Conservation (phyloP, 2,888 invertebrate species). For the Phanerotoma sp. region DNA sequence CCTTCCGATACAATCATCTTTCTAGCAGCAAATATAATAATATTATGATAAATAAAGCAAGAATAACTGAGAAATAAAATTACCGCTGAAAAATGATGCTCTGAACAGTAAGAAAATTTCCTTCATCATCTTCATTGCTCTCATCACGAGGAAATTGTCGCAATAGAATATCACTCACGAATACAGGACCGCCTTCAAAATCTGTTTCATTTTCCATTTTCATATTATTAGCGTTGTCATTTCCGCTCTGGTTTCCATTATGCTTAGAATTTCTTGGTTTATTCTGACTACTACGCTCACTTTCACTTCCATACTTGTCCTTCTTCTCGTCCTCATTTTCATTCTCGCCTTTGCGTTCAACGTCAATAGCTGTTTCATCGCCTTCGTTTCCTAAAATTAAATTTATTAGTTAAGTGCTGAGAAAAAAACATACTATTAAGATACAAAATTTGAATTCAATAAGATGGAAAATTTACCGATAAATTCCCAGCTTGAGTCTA, state of each 20-base stretch:
- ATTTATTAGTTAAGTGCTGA: not conserved
- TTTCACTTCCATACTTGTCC: conserved; percentile 17
- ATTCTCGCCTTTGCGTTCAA: conserved; percentile 8
- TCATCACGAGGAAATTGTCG: conserved; percentile 57
- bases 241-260: conserved; percentile 59
- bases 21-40: not conserved
- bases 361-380: conserved; percentile 11
- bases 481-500: conserved; percentile 91
- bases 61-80: conserved; percentile 24
- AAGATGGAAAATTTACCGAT: conserved; percentile 64
- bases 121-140: conserved; percentile 57
- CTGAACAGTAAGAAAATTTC: conserved; percentile 70
- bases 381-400: conserved; percentile 12
- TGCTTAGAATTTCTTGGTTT: conserved; percentile 4
- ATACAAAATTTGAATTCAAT: not conserved
- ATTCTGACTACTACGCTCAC: conserved; percentile 12
- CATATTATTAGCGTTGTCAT: not conserved
- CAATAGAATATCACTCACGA: conserved; percentile 56
- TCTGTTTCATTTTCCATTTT: conserved; percentile 57
- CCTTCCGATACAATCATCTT: too few relatives aligned
- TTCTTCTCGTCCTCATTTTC: conserved; percentile 14
- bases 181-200: conserved; percentile 61
- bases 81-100: conserved; percentile 77
- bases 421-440: not conserved
- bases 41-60: not conserved